Evolutionary conservation across 2,797 vertebrate species (phyloP).

Genomic region (Enteromius mattozi): DNA sequence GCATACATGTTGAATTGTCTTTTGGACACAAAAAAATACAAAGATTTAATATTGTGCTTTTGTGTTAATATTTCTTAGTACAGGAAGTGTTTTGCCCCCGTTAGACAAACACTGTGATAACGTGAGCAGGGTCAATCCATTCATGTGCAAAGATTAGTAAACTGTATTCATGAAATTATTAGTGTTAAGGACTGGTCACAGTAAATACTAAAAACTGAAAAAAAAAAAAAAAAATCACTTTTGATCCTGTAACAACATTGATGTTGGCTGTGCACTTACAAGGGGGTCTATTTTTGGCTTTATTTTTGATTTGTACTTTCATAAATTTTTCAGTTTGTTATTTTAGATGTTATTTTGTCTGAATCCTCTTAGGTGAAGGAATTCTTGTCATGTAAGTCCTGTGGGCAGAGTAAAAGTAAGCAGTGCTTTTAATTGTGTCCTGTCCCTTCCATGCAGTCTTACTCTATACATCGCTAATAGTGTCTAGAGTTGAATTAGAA

Average conservation of each 20-base stretch:
- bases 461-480: neutral
- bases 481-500: neutral
- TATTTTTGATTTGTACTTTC: conserved; percentile 10
- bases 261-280: neutral
- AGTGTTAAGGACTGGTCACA: neutral
- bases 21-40: neutral
- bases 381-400: neutral
- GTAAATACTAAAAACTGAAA: neutral
- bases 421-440: neutral
- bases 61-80: neutral
- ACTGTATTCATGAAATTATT: neutral
- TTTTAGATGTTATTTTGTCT: neutral
- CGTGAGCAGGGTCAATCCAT: neutral
- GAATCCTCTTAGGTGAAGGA: neutral
- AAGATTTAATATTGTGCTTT: neutral
- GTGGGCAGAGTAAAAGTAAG: neutral
- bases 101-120: neutral
- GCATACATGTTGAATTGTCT: neutral
- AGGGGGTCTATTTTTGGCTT: neutral
- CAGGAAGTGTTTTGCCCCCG: neutral
- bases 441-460: neutral
- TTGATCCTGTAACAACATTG: neutral
- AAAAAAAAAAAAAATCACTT: neutral
- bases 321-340: conserved; percentile 19
- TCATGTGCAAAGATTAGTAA: neutral